These are phyloP conservation scores for Neoitamus cyanurus DNA, from an alignment of 2,888 invertebrate genomes.

Conservation along the genomic window DNA sequence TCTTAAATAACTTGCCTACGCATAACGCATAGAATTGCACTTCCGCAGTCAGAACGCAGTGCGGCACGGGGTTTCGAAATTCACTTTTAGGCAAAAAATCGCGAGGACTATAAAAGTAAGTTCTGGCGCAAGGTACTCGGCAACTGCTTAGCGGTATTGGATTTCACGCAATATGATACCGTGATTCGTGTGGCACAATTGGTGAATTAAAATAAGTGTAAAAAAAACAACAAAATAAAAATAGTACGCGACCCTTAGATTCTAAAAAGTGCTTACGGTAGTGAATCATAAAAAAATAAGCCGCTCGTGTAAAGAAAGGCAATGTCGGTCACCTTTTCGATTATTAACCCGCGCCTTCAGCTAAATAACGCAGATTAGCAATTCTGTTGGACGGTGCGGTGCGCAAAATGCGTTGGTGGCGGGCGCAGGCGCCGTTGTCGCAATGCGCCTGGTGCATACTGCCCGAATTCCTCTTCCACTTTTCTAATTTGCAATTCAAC, in stretches of 20 bases:
- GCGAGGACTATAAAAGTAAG: not conserved
- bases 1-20: not conserved
- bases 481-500: not conserved
- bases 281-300: not conserved
- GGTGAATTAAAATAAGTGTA: not conserved
- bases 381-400: not conserved
- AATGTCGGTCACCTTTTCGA: not conserved
- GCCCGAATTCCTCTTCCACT: not conserved
- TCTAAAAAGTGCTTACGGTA: not conserved
- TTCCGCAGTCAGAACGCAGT: not conserved
- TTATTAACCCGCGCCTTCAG: not conserved
- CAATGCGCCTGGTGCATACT: not conserved
- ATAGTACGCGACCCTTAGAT: not conserved
- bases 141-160: not conserved
- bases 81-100: not conserved
- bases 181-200: not conserved
- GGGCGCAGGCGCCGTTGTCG: not conserved
- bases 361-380: not conserved
- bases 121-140: not conserved
- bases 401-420: not conserved
- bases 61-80: not conserved
- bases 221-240: not conserved
- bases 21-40: not conserved
- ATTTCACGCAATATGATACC: not conserved
- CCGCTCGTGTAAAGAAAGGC: not conserved